phyloP scores from a whole-genome alignment of 1,140 invertebrate species.

The Aphelinus atriplicis region DNA sequence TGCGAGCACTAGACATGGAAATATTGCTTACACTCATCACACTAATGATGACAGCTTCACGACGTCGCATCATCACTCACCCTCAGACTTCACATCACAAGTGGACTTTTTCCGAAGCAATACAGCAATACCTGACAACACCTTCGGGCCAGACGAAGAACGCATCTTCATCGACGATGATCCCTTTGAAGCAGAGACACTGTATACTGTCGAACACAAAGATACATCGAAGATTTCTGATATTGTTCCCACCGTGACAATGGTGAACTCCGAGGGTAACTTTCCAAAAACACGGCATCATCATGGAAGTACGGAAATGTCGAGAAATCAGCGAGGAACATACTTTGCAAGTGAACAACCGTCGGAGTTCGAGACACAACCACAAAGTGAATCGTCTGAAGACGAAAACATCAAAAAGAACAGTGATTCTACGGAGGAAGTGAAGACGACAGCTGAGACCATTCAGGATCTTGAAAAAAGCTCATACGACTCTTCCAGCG shows the following conservation, averaged over 20 bases:
- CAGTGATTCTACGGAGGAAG: no score
- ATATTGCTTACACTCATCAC: not conserved
- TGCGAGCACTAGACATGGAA: not conserved
- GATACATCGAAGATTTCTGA: not conserved
- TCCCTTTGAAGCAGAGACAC: conserved; percentile 51
- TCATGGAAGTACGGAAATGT: conserved; percentile 13
- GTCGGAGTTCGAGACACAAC: not conserved
- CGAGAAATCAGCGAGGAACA: conserved; percentile 10
- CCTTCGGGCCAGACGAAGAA: conserved; percentile 60
- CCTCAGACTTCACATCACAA: not conserved
- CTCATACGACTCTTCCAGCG: not conserved
- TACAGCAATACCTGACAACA: conserved; percentile 58
- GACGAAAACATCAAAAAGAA: not conserved
- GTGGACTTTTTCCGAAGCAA: conserved; percentile 41
- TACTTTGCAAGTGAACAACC: not conserved
- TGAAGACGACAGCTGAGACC: not conserved
- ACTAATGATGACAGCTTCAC: not conserved
- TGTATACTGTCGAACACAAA: conserved; percentile 47
- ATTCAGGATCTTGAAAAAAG: not conserved
- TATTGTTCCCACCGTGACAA: conserved; percentile 12
- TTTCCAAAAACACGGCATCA: conserved; percentile 2
- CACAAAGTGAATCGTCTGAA: not conserved
- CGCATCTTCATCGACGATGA: conserved; percentile 63
- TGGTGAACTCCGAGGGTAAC: conserved; percentile 10
- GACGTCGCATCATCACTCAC: not conserved